Evolutionary conservation across 2,888 invertebrate species (phyloP), one percentile per base, ranked within the genome.

Genomic region (Sycophila texana): DNA sequence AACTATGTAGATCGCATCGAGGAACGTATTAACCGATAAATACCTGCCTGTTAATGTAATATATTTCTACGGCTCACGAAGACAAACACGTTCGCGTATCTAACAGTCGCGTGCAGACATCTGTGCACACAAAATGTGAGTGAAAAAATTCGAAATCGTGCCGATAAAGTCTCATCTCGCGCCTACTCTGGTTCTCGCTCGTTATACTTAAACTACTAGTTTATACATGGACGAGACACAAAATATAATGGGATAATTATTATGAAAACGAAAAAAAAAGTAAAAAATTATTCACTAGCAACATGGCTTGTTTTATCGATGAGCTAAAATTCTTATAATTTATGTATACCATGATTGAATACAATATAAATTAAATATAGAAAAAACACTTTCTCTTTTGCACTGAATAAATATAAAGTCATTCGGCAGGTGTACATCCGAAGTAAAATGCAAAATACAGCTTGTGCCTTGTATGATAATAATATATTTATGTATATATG

Each of bases 401-500:
- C 51, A 61, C 20, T 39, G 57, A 65, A 57, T 73, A 65, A 63
- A 65, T 65, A 65, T 53, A 73, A 30, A 39, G 39, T 30, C 51
- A 53, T 71, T 39, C 18, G 39, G 16, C 63, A 73, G 72, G 71
- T 70, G 18, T 51, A 65, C 22, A 51, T 68, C 26, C 39, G 14
- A 67, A 72, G 53, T 67, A 78, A 75, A 39, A 66, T 61, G 60
- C 26, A 80, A 81, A 81, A 71, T 71, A 66, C 70, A 71, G 51
- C 20, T 49, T 66, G 5, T 77, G 10, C 39, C n/a, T 74, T 75
- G 72, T 81, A 74, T 79, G 76, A 79, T 81, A 77, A 81, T 81
- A 81, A 81, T 81, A 79, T 82, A 79, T 81, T 76, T 82, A 82
- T 81, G 74, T 78, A 74, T 79, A 85, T 87, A 85, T 87, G 66